Base-by-base conservation (phyloP, 2,113 vertebrate species). In the Bubo bubo region DNA sequence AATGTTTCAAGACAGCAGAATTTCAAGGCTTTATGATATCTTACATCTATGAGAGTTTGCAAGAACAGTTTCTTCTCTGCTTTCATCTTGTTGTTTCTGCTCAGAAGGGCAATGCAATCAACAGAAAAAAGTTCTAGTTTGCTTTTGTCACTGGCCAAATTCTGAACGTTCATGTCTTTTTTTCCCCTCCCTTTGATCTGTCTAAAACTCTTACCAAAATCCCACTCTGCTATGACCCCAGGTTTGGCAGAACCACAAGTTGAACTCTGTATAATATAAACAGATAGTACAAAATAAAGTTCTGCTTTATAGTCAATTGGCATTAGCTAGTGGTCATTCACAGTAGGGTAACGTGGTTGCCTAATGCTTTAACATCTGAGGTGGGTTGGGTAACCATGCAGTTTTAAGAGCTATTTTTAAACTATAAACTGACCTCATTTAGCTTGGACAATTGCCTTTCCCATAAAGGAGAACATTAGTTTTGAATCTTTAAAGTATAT, bases 1-100 rank as follows among this genome's bases (percentile, higher is more conserved):
- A 87, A 89, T 59, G 23, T 71, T 70, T 87, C 70, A 67, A 93
- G 56, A 85, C 80, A 95, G 92, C 66, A 93, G 89, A 76, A 91
- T 81, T 90, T 72, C 76, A 82, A 79, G 92, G 86, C 56, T 93
- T 74, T 68, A 79, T 83, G 72, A 32, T 74, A 74, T 87, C 52
- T 41, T 58, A 41, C 85, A 83, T 79, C 39, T 74, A 52, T 12
- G 7, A 39, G n/a, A 85, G 58, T 47, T 16, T 79, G 64, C 28
- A 86, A 56, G 64, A 75, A 21, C 55, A 41, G 16, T 79, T 96
- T 93, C 7, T 79, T 84, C n/a, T 81, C 79, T 82, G 37, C n/a
- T 24, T 83, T 79, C 34, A 62, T 95, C 60, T 80, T 82, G n/a
- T 76, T 95, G 49, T 41, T 73, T 88, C 55, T 97, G 41, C 79